Evolutionary conservation across 2,888 invertebrate species (phyloP).

Genomic region (Nemotelus pantherinus): DNA sequence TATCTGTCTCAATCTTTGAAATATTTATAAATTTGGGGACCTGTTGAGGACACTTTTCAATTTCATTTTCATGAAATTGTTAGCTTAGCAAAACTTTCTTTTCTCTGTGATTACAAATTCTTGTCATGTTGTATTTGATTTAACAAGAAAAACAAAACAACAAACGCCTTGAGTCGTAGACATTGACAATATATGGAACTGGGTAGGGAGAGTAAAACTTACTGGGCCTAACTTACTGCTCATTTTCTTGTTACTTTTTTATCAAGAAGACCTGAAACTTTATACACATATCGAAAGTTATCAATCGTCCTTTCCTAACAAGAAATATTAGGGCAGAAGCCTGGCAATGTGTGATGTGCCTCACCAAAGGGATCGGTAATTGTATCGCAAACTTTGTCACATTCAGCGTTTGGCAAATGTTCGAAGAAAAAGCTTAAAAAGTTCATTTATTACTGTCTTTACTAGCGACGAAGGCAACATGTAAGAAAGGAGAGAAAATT

Average conservation of each 20-base stretch:
- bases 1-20: too few relatives aligned
- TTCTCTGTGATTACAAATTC: constrained; percentile 37
- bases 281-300: constrained; percentile 47
- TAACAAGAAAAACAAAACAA: constrained; percentile 28
- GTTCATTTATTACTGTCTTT: constrained; percentile 50
- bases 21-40: background rate
- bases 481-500: constrained; percentile 1
- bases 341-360: constrained; percentile 33
- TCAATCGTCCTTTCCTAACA: constrained; percentile 46
- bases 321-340: constrained; percentile 11
- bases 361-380: constrained; percentile 45
- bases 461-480: constrained; percentile 30
- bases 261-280: constrained; percentile 20
- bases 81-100: constrained; percentile 8
- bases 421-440: constrained; percentile 46
- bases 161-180: background rate
- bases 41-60: constrained; percentile 42
- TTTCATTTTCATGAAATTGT: constrained; percentile 6
- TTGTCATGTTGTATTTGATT: constrained; percentile 25
- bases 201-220: background rate
- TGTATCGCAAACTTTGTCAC: constrained; percentile 50
- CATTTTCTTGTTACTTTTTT: constrained; percentile 2
- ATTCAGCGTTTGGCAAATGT: constrained; percentile 50
- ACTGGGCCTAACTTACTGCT: background rate
- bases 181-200: too few relatives aligned